phyloP scores from a whole-genome alignment of 2,113 vertebrate genomes.

The Catharus bicknelli region DNA sequence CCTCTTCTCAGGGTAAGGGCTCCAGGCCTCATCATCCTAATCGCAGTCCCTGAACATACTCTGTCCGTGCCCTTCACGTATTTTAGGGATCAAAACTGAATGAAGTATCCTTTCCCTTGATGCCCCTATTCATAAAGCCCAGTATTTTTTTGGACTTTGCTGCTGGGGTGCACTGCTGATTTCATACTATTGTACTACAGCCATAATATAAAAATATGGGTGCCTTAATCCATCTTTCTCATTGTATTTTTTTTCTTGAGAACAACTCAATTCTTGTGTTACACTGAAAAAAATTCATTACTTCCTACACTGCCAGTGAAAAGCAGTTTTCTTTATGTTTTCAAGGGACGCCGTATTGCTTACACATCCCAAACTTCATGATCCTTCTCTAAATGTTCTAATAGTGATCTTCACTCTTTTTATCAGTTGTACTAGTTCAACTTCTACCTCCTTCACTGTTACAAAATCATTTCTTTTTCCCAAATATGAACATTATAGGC shows the following conservation, averaged over 20 bases:
- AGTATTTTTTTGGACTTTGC: neutral
- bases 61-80: neutral
- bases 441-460: neutral
- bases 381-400: neutral
- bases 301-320: neutral
- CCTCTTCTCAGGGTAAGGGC: neutral
- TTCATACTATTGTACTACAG: neutral
- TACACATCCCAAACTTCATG: neutral
- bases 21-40: neutral
- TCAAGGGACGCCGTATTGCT: neutral
- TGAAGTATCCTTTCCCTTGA: neutral
- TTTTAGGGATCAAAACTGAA: neutral
- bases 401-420: neutral
- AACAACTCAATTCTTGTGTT: neutral
- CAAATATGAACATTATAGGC: neutral
- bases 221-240: neutral
- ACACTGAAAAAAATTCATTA: neutral
- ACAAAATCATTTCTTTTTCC: neutral
- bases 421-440: neutral
- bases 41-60: neutral
- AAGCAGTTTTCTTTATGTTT: neutral
- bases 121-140: neutral
- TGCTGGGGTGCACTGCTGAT: rapidly evolving
- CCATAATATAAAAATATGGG: neutral
- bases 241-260: neutral